Conservation (phyloP, 2,797 vertebrate species). For the Micropoecilia bifurca region DNA sequence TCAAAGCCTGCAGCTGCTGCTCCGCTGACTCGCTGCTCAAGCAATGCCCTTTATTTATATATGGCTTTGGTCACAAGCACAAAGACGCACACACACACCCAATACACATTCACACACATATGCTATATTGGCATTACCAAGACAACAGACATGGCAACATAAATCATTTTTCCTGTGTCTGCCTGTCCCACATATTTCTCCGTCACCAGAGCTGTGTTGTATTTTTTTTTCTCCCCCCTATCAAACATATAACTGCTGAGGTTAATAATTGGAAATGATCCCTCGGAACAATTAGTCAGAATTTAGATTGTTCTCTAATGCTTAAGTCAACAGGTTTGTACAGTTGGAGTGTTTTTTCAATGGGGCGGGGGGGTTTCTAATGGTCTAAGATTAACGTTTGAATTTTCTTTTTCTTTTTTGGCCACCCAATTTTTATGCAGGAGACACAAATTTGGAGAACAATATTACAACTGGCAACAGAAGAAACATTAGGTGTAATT, state of each 20-base stretch:
- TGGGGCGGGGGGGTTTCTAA: neutral
- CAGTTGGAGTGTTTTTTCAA: neutral
- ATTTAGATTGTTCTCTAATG: neutral
- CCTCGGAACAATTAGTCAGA: neutral
- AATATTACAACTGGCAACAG: neutral
- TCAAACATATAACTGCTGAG: neutral
- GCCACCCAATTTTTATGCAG: neutral
- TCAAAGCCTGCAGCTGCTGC: slow-evolving; percentile 27
- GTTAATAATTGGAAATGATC: neutral
- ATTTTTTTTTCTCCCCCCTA: neutral
- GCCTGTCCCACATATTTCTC: slow-evolving; percentile 1
- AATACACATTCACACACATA: neutral
- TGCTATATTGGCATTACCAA: neutral
- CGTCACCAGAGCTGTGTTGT: neutral
- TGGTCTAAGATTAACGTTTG: neutral
- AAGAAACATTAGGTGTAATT: neutral
- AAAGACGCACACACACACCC: neutral
- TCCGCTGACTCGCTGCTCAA: slow-evolving; percentile 19
- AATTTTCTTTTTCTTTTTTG: neutral
- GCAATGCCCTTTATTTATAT: slow-evolving; percentile 12
- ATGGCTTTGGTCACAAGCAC: slow-evolving; percentile 11
- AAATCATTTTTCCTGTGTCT: neutral
- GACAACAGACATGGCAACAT: neutral
- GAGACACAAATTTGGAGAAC: neutral
- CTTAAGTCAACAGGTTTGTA: neutral